A percentile compares a stretch with the other conserved stretches of the same genome.
These are phyloP conservation scores for Leptonema lineaticorne DNA, from an alignment of 1,140 invertebrate genomes.

Conservation along the genomic window DNA sequence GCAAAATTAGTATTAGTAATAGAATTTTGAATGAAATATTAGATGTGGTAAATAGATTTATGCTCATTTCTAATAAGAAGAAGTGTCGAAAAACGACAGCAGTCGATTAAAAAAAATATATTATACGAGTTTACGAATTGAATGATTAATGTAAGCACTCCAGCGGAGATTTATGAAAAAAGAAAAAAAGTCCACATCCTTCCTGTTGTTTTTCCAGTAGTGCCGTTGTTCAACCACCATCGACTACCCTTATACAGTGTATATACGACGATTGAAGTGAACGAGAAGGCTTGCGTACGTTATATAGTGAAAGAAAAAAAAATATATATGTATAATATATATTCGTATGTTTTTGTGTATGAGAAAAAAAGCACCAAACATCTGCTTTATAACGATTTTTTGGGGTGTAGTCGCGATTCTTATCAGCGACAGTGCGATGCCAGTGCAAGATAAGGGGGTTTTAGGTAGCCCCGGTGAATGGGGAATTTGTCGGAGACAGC, in stretches of 20 bases:
- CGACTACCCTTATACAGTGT: background rate
- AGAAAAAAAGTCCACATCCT: conserved; percentile 19
- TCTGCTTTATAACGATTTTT: conserved; percentile 31
- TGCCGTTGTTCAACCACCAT: background rate
- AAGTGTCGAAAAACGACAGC: too few relatives aligned
- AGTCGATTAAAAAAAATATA: too few relatives aligned
- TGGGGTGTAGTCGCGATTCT: conserved; percentile 21
- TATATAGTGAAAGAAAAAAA: too few relatives aligned
- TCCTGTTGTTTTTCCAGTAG: conserved; percentile 19
- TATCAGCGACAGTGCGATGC: conserved; percentile 28
- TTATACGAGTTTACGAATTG: background rate
- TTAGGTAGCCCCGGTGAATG: conserved; percentile 23
- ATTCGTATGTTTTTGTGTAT: background rate
- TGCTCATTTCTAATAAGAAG: too few relatives aligned
- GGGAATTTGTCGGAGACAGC: conserved; percentile 28
- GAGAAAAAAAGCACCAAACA: conserved; percentile 21
- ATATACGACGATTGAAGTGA: too few relatives aligned
- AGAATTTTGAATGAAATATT: too few relatives aligned
- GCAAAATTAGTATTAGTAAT: background rate
- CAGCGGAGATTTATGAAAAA: conserved; percentile 3
- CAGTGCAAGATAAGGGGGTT: conserved; percentile 18
- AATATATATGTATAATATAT: too few relatives aligned
- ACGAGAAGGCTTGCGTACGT: too few relatives aligned
- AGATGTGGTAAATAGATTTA: too few relatives aligned
- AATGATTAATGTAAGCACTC: background rate